Evolutionary conservation across 2,888 invertebrate genomes (phyloP), one percentile per base, ranked within the genome.

Genomic region (Pterostichus madidus): DNA sequence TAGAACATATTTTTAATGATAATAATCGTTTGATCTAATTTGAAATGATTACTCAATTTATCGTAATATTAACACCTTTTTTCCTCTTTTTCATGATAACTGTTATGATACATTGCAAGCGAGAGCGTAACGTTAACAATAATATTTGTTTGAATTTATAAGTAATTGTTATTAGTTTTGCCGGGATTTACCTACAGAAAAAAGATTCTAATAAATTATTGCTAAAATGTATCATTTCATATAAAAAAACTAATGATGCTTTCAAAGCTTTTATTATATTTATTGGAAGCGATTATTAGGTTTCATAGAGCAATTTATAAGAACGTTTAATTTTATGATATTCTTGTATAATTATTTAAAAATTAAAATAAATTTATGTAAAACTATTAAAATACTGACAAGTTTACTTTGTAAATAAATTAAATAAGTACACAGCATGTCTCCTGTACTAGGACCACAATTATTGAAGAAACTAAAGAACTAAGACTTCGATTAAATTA

Each of bases 111-210:
- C 56, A 17, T 56, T 56, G 49, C 11, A 49, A 1, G 5, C 11
- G 35, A 64, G 13, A 64, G n/a, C 35, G 35, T 35, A 64, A 64
- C 35, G 64, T 13, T 49, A n/a, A 49, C 49, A 64, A 64, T 64
- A 32, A 64, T 71, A 5, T 44, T 71, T 17, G 39, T 71, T 71
- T 71, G 68, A 71, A 71, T 71, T 44, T 71, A 44, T 71, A 24
- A 3, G 24, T 24, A 71, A 71, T 71, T 71, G 8, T 17, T 39
- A 44, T 39, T 39, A 17, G 15, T 71, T 71, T 17, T 17, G 17
- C 39, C 17, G 68, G 68, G 68, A 71, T 71, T 71, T 71, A 71
- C 68, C 68, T 4, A 15, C n/a, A 10, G 44, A 71, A 71, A 44
- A 24, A 64, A n/a, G 6, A 24, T 59, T 59, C 24, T 59, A 8